Evolutionary conservation across 1,140 invertebrate species (phyloP), one percentile per base, ranked within the genome.

Genomic region (Cardiocondyla obscurior): DNA sequence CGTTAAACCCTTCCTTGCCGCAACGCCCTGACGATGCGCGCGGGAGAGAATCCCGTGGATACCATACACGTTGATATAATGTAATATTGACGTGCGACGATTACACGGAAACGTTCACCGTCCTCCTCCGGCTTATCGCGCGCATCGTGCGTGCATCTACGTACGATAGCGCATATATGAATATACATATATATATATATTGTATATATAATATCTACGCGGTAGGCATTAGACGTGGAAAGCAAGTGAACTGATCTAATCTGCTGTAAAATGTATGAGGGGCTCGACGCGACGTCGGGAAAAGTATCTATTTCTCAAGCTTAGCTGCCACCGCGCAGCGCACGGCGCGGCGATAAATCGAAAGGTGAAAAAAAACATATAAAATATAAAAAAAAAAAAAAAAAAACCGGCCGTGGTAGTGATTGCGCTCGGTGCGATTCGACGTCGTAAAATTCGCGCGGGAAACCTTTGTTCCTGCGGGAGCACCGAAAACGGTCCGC

Each of bases 1-100:
- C 93, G 93, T 93, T 93, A 94, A 94, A 93, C 92, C 93, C 93
- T 93, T 94, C 91, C 92, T 94, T 94, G 92, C 91, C 90, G 86
- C 93, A 93, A 92, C 92, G 93, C 92, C 91, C 90, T 85, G 86
- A 83, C 90, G 88, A 93, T 91, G 88, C 90, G 90, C 90, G 88
- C 82, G 81, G 72, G 74, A 85, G 88, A 89, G 91, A 90, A 88
- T 10, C 67, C 44, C 53, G 30, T 70, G 74, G 62, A 81, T 57
- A 39, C 46, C 53, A 44, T 76, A 77, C 39, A 69, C 62, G 73
- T 46, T 60, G 72, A 77, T 86, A 81, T 83, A 87, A 87, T 72
- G 65, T 74, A 53, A 74, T 82, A 60, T 36, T 53, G 14, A 62
- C 85, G 67, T n/a, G n/a, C 58, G 39, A 42, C 85, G 62, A 53